Base-by-base conservation (phyloP, 2,797 vertebrate genomes). In the Merluccius polli region DNA sequence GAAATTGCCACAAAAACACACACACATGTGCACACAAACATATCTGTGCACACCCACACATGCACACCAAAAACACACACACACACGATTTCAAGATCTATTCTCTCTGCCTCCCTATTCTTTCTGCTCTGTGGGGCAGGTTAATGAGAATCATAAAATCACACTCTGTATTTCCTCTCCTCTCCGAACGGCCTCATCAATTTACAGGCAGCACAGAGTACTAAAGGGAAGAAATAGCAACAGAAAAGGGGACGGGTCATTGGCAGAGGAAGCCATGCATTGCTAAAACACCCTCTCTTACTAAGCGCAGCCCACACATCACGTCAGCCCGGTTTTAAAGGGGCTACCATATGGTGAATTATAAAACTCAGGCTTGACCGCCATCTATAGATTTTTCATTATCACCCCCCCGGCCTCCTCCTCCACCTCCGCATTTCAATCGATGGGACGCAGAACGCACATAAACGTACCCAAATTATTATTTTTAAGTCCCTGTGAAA, bases 101-200 rank as follows among this genome's bases (percentile, higher is more conserved):
- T 82, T 84, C 80, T 35, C 32, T 70, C 76, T 73, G 72, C 82
- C 79, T 80, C 77, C 81, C 80, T 76, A 78, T 81, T 86, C 83
- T 89, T 89, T 90, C 86, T 90, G 92, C 92, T 90, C 89, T 69
- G 82, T 73, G 81, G 91, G 87, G 85, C 90, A 92, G 89, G 91
- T 93, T 93, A 92, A 94, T 93, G 91, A 90, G 88, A 93, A 95
- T 95, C 96, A 97, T 96, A 96, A 97, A 96, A 95, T 94, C 95
- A 95, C 96, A 95, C 94, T 96, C 95, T 94, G 94, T 93, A 91
- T 94, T 93, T 94, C 93, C 92, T 94, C 92, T 93, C 89, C 83
- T 85, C 90, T 90, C 88, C 86, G 89, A 93, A 92, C 87, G 90
- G 94, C 89, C 91, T 94, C 93, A 94, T 95, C 93, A 92, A 93